phyloP scores from a whole-genome alignment of 1,140 invertebrate species.

The Pogonomyrmex californicus region DNA sequence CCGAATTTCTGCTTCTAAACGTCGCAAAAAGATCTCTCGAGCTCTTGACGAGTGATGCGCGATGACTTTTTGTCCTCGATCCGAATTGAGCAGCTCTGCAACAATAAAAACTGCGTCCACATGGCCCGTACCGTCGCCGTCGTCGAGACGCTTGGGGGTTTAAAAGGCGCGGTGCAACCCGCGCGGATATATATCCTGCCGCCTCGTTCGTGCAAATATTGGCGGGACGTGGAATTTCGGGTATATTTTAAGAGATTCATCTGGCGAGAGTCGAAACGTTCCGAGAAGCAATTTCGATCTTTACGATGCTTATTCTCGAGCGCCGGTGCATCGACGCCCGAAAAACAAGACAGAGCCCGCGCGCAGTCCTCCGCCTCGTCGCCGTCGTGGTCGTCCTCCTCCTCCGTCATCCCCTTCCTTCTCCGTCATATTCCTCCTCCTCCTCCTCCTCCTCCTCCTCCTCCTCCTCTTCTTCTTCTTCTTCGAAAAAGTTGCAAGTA shows the following conservation, averaged over 20 bases:
- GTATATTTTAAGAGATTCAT: conserved; percentile 82
- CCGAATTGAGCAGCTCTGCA: conserved; percentile 24
- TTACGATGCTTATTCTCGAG: conserved; percentile 82
- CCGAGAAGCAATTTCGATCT: conserved; percentile 83
- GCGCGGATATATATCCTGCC: conserved; percentile 66
- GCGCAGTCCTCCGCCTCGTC: conserved; percentile 36
- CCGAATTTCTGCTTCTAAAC: conserved; percentile 18
- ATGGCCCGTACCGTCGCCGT: conserved; percentile 54
- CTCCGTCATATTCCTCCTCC: no score
- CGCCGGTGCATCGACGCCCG: conserved; percentile 53
- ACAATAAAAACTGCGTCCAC: conserved; percentile 70
- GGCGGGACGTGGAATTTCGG: conserved; percentile 75
- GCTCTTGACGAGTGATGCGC: neutral
- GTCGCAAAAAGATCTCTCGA: neutral
- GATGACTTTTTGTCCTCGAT: conserved; percentile 22
- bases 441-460: neutral
- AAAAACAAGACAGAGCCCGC: conserved; percentile 71
- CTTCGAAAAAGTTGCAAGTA: conserved; percentile 52
- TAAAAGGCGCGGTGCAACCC: conserved; percentile 55
- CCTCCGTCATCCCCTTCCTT: neutral
- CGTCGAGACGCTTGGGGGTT: conserved; percentile 33
- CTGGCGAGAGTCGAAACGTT: conserved; percentile 76
- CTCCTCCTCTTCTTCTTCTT: neutral
- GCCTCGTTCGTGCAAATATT: conserved; percentile 75
- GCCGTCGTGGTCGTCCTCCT: conserved; percentile 6